These are phyloP conservation scores for Chrysotoxum bicinctum DNA, from an alignment of 2,888 invertebrate species.

Conservation along the genomic window DNA sequence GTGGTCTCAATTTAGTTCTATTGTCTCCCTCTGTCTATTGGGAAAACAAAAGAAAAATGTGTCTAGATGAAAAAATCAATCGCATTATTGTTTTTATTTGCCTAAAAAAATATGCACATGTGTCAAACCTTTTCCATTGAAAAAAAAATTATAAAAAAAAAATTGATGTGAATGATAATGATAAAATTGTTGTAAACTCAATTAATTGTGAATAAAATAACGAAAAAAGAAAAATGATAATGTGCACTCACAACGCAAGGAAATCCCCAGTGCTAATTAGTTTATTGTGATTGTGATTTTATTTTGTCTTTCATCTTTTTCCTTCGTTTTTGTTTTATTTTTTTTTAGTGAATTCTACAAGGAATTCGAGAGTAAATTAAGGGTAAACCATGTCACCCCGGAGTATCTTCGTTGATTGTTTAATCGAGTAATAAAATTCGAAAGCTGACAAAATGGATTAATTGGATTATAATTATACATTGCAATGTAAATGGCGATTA, in stretches of 20 bases:
- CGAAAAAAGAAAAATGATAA: background rate
- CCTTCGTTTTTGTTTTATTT: constrained; percentile 27
- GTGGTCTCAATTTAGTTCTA: constrained; percentile 7
- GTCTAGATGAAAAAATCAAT: background rate
- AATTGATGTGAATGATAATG: background rate
- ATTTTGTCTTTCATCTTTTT: background rate
- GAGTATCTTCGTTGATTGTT: constrained; percentile 35
- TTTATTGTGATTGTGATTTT: constrained; percentile 26
- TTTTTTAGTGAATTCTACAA: background rate
- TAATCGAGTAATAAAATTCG: constrained; percentile 21
- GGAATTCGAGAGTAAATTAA: constrained; percentile 31
- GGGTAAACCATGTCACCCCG: constrained; percentile 21
- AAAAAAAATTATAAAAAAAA: background rate
- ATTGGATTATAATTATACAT: background rate
- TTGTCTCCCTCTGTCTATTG: constrained; percentile 2
- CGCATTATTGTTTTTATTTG: background rate
- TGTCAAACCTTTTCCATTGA: background rate
- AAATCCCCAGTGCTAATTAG: constrained; percentile 38
- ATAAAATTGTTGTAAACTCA: constrained; percentile 2
- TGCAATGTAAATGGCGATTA: background rate
- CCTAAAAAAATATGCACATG: background rate
- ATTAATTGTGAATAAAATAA: constrained; percentile 5
- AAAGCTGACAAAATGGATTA: constrained; percentile 16
- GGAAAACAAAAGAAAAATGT: background rate
- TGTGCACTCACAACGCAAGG: constrained; percentile 21